These are phyloP conservation scores for Aurelia sp. DNA, from an alignment of 30 jellyfish, hydroid and myxozoan genomes.

Conservation along the genomic window DNA sequence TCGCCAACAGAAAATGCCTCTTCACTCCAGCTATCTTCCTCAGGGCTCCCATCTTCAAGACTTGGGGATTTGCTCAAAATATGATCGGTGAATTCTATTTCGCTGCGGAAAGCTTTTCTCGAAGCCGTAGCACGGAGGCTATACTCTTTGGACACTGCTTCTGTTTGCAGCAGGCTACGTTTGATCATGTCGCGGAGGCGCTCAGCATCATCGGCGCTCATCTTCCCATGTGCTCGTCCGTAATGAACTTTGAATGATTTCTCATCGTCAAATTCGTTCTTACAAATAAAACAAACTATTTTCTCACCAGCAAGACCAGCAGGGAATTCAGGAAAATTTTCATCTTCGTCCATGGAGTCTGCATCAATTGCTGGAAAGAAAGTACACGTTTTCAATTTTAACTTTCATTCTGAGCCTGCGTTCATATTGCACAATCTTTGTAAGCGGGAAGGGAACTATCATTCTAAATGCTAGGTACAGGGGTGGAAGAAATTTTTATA, in stretches of 20 bases:
- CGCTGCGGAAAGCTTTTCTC: conserved; percentile 72
- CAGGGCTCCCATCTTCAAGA: background rate
- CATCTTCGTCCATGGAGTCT: conserved; percentile 28
- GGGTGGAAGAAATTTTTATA: too few species aligned
- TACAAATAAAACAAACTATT: conserved; percentile 69
- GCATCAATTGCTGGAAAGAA: conserved; percentile 4
- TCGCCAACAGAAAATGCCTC: background rate
- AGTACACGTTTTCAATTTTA: too few species aligned
- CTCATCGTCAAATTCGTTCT: conserved; percentile 62
- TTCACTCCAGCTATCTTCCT: conserved; percentile 21
- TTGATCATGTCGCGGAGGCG: conserved; percentile 54
- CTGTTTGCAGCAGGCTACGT: conserved; percentile 53
- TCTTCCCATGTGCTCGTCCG: conserved; percentile 66
- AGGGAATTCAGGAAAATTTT: background rate
- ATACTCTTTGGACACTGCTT: conserved; percentile 73
- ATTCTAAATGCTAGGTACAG: too few species aligned
- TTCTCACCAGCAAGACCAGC: conserved; percentile 42
- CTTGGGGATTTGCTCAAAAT: conserved; percentile 8
- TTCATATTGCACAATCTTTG: too few species aligned
- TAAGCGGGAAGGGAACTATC: too few species aligned
- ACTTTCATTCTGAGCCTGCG: too few species aligned
- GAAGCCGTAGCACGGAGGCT: conserved; percentile 75
- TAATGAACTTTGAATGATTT: conserved; percentile 62
- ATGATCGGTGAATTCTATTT: conserved; percentile 56
- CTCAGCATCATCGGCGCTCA: conserved; percentile 49